phyloP scores from a whole-genome alignment of 1,140 invertebrate species.

The Theocolax elegans region DNA sequence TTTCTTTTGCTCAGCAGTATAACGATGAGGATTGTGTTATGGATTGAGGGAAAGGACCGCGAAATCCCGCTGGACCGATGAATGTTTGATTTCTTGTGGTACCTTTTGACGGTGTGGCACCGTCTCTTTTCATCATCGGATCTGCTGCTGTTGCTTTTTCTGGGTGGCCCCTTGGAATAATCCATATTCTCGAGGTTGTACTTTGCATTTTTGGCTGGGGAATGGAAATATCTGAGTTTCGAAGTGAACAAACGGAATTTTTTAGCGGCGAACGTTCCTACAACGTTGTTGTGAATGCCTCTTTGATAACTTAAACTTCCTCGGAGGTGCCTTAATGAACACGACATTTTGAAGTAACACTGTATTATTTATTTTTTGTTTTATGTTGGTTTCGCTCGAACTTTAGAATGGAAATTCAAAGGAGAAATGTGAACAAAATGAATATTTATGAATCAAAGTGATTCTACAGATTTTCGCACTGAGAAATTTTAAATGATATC shows the following conservation, averaged over 20 bases:
- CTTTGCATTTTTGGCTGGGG: conserved; percentile 19
- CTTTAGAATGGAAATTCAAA: not conserved
- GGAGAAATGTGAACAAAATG: not conserved
- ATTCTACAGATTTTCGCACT: not conserved
- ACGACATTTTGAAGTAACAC: not conserved
- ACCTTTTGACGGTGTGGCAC: no score
- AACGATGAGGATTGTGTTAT: conserved; percentile 55
- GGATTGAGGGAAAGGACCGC: conserved; percentile 37
- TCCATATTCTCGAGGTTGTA: not conserved
- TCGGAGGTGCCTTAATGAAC: not conserved
- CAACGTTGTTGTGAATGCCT: not conserved
- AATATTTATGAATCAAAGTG: not conserved
- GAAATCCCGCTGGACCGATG: conserved; percentile 47
- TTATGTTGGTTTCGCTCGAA: no score
- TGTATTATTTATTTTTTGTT: conserved; percentile 8
- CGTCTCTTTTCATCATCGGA: conserved; percentile 12
- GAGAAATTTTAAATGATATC: not conserved
- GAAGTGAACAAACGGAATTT: conserved; percentile 22
- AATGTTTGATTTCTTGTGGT: conserved; percentile 48
- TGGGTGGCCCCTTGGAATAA: not conserved
- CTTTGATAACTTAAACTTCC: not conserved
- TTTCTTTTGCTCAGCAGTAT: conserved; percentile 40
- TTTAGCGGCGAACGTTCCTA: not conserved
- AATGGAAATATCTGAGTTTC: not conserved
- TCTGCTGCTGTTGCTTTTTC: not conserved